A percentile compares a stretch with the other conserved stretches of the same genome.
These are phyloP conservation scores for Eupithecia subfuscata DNA, from an alignment of 2,888 invertebrate genomes.

Conservation along the genomic window DNA sequence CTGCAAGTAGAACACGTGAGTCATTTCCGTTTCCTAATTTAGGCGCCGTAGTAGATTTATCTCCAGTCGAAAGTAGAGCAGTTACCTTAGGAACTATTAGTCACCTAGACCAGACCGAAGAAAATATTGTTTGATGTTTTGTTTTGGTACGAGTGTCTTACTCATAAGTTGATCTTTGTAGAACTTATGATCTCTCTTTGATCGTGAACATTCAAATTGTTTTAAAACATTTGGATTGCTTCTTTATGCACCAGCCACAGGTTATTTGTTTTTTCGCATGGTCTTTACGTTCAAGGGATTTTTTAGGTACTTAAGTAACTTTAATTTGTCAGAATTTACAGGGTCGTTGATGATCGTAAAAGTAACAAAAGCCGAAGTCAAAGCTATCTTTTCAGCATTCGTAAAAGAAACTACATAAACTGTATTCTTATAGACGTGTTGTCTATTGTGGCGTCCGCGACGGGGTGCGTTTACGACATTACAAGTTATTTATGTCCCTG, in stretches of 20 bases:
- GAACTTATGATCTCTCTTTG: neutral
- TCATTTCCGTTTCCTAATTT: constrained; percentile 30
- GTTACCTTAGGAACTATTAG: constrained; percentile 12
- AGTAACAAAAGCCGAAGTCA: neutral
- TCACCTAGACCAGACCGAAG: constrained; percentile 18
- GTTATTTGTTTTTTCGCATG: neutral
- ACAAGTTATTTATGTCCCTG: constrained; percentile 34
- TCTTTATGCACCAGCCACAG: neutral
- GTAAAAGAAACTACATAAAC: neutral
- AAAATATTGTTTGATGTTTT: neutral
- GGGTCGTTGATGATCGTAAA: neutral
- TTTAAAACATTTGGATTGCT: neutral
- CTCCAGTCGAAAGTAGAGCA: constrained; percentile 17
- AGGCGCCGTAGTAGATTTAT: constrained; percentile 21
- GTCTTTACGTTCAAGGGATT: neutral
- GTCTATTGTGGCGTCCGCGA: neutral
- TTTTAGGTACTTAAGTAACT: too few species aligned
- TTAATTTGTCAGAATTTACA: neutral
- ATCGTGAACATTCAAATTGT: neutral
- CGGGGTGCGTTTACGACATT: neutral
- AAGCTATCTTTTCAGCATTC: neutral
- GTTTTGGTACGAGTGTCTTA: neutral
- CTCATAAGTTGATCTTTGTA: neutral
- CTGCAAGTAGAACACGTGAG: constrained; percentile 21
- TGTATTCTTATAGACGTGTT: neutral